Conservation (phyloP, 2,113 vertebrate genomes). For the Urocynchramus pylzowi region DNA sequence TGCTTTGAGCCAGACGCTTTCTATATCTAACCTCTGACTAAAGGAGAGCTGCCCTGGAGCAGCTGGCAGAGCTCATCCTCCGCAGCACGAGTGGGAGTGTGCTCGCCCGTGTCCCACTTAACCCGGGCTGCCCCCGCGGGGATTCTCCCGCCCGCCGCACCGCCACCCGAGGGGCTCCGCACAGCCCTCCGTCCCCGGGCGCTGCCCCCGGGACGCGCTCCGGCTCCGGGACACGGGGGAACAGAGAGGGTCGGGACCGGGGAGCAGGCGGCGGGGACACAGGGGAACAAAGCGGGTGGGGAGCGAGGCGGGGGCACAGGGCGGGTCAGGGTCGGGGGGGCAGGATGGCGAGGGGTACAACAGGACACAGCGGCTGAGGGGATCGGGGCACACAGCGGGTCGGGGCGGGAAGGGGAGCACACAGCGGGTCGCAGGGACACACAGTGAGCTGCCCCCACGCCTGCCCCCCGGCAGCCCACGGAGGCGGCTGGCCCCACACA, state of each 20-base stretch:
- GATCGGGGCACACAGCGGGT: not conserved
- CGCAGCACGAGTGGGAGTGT: fast-evolving
- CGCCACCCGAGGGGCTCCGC: fast-evolving
- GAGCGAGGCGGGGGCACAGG: not conserved
- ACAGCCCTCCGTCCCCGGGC: fast-evolving
- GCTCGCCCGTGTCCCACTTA: not conserved
- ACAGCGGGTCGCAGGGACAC: not conserved
- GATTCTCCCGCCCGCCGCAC: not conserved
- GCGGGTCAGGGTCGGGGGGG: not conserved
- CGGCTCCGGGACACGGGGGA: not conserved
- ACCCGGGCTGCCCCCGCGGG: not conserved
- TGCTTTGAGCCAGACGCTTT: not conserved
- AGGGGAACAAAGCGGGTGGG: too few relatives aligned
- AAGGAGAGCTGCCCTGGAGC: not conserved
- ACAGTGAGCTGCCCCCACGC: not conserved
- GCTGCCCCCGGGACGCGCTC: not conserved
- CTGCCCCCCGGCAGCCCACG: too few relatives aligned
- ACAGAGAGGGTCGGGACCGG: too few relatives aligned
- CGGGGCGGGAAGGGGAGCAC: not conserved
- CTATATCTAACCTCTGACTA: not conserved
- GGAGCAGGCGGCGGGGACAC: too few relatives aligned
- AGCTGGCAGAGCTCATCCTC: fast-evolving
- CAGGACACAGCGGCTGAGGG: not conserved
- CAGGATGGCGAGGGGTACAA: too few relatives aligned
- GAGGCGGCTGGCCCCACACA: not conserved